phyloP scores from a whole-genome alignment of 2,888 invertebrate species.

The Octodonta nipae region DNA sequence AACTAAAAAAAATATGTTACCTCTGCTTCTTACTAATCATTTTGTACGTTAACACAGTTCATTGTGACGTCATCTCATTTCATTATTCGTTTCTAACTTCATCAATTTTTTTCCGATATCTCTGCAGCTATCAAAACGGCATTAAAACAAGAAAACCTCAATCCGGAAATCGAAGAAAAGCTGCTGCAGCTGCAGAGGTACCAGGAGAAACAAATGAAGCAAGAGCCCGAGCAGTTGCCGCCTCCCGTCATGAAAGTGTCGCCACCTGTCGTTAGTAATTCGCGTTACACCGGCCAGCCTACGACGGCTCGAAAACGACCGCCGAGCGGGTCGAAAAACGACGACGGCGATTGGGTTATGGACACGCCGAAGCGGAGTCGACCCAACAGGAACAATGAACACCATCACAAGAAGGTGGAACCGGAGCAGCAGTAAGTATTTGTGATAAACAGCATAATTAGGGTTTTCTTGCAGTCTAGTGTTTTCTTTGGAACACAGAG shows the following conservation, averaged over 20 bases:
- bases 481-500: no score
- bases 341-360: slow-evolving; percentile 37
- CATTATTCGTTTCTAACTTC: no score
- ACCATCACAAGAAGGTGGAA: slow-evolving; percentile 27
- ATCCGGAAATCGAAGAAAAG: slow-evolving; percentile 87
- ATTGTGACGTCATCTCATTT: no score
- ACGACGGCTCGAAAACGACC: slow-evolving; percentile 28
- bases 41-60: no score
- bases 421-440: slow-evolving; percentile 26
- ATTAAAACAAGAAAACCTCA: slow-evolving; percentile 78
- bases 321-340: slow-evolving; percentile 28
- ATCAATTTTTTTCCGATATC: slow-evolving; percentile 4
- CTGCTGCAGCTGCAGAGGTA: slow-evolving; percentile 74
- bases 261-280: slow-evolving; percentile 15
- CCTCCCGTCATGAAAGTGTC: slow-evolving; percentile 18
- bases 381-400: slow-evolving; percentile 23
- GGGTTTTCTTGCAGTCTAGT: no score
- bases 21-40: no score
- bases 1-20: no score
- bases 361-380: slow-evolving; percentile 35
- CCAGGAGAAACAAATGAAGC: slow-evolving; percentile 68
- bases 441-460: no score
- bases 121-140: slow-evolving; percentile 75
- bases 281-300: slow-evolving; percentile 7
- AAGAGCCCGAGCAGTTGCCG: slow-evolving; percentile 18